Evolutionary conservation across 1,140 invertebrate genomes (phyloP).

Genomic region (Neodiprion virginianus): DNA sequence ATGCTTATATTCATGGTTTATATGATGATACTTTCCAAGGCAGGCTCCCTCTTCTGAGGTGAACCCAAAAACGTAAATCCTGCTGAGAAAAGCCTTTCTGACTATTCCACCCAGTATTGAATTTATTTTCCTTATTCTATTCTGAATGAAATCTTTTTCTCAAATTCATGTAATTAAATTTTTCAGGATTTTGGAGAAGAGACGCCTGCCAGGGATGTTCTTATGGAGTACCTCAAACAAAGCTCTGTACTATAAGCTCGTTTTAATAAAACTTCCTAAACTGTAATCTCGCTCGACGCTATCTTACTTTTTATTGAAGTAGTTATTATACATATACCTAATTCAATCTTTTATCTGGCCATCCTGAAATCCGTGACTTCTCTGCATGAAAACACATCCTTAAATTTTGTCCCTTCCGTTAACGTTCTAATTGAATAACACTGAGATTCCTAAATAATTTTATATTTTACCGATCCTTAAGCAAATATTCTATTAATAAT

Average conservation of each 20-base stretch:
- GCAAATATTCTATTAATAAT: too few species aligned
- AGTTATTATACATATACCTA: background rate
- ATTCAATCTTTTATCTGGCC: too few species aligned
- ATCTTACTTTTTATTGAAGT: background rate
- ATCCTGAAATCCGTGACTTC: too few species aligned
- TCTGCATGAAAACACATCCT: too few species aligned
- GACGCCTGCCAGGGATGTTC: conserved; percentile 89
- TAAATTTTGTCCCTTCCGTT: too few species aligned
- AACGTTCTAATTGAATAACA: too few species aligned
- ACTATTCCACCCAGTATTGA: conserved; percentile 33
- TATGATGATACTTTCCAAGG: conserved; percentile 53
- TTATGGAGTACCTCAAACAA: conserved; percentile 89
- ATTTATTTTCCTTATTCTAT: conserved; percentile 40
- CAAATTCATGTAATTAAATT: conserved; percentile 21
- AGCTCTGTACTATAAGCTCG: conserved; percentile 56
- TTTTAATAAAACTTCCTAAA: conserved; percentile 50
- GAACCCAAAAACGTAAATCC: conserved; percentile 50
- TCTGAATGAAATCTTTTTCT: conserved; percentile 25
- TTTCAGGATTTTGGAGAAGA: conserved; percentile 93
- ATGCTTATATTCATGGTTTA: conserved; percentile 5
- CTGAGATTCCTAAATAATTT: too few species aligned
- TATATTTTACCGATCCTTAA: too few species aligned
- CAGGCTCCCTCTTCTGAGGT: conserved; percentile 61
- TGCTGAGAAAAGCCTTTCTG: conserved; percentile 47
- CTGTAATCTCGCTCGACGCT: background rate